Evolutionary conservation across 2,888 invertebrate species (phyloP), one percentile per base, ranked within the genome.

Genomic region (Pediacus dermestoides): DNA sequence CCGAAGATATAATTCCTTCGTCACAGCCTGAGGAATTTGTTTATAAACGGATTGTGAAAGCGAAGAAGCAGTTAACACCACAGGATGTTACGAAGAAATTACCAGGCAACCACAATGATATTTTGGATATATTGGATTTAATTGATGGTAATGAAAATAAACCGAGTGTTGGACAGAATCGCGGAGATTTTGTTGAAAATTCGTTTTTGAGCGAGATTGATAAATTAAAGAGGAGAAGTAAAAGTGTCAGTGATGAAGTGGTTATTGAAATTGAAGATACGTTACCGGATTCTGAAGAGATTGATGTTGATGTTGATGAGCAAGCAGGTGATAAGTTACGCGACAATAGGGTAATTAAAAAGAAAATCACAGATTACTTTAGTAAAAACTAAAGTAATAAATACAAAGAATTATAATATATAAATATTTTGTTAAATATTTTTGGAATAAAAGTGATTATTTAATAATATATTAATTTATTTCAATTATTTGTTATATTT

Each of bases 61-160:
- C 21, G n/a, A 48, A 48, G n/a, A 11, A 6, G 15, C 14, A 42
- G 16, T 28, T 26, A 4, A 13, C 44, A 4, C 8, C 34, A 10
- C 37, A 53, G 16, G 34, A 50, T 15, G 38, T 53, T 30, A 14
- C 21, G 32, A 35, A 43, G 4, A 56, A 48, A 26, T 23, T 55
- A 16, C 53, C 56, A 4, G 48, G 53, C 31, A 53, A 48, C 10
- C 44, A 59, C 27, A 43, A 44, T 16, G 52, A 53, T 4, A 42
- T 61, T 21, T 44, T 53, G 8, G 30, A 47, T 30, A 38, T 61
- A 26, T 55, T 61, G 15, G 55, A 60, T 39, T 41, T 54, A 21
- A 53, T 64, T 21, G 64, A 64, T 41, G 60, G 58, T 2, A 53
- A 52, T 30, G 39, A 37, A 6, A 44, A 34, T 34, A 50, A 46